Percentiles rank a stretch among this genome's conserved stretches.
phyloP scores from a whole-genome alignment of 2,797 vertebrate species.

The Alectoris magna region DNA sequence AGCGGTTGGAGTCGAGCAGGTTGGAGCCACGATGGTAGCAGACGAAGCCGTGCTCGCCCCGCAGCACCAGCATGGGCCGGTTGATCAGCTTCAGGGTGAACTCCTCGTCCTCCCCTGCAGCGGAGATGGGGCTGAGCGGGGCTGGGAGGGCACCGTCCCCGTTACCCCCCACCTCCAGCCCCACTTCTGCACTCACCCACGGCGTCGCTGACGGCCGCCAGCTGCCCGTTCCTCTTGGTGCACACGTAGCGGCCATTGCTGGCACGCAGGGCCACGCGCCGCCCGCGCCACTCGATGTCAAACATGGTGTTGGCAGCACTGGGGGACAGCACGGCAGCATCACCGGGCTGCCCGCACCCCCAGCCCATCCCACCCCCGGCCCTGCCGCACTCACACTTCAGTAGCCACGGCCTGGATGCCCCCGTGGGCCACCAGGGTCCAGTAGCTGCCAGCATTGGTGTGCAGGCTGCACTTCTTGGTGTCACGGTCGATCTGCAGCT shows the following conservation, averaged over 20 bases:
- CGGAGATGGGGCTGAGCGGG: not conserved
- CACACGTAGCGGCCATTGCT: slow-evolving; percentile 94
- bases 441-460: slow-evolving; percentile 91
- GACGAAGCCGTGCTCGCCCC: slow-evolving; percentile 94
- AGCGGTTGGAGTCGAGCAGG: slow-evolving; percentile 93
- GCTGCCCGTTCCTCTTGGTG: slow-evolving; percentile 96
- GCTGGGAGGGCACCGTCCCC: too few species aligned
- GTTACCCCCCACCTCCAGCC: too few species aligned
- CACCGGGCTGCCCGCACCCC: not conserved
- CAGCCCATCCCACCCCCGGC: fast-evolving
- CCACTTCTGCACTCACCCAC: slow-evolving; percentile 81
- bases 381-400: slow-evolving; percentile 83
- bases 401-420: slow-evolving; percentile 92
- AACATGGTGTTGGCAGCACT: slow-evolving; percentile 93
- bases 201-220: slow-evolving; percentile 90
- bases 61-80: slow-evolving; percentile 93
- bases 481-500: slow-evolving; percentile 94
- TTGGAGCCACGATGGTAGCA: slow-evolving; percentile 93
- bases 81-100: slow-evolving; percentile 94
- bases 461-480: slow-evolving; percentile 92
- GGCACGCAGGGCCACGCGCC: slow-evolving; percentile 90
- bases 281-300: slow-evolving; percentile 92
- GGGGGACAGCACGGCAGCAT: not conserved
- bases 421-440: slow-evolving; percentile 93
- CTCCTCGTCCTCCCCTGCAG: slow-evolving; percentile 89